Evolutionary conservation across 2,113 vertebrate species (phyloP).

Genomic region (Ctenodactylus gundi): DNA sequence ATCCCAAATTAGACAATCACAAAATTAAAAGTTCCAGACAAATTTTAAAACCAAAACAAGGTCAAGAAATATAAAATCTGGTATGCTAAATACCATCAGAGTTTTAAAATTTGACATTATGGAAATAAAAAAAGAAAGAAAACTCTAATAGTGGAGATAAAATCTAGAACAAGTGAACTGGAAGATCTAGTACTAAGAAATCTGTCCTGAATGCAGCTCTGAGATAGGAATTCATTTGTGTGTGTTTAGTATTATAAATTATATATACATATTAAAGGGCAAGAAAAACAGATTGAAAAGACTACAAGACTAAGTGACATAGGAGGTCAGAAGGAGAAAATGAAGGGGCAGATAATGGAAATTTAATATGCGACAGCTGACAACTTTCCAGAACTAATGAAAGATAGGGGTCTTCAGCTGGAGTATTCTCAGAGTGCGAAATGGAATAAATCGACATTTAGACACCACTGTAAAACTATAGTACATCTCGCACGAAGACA

Average conservation of each 20-base stretch:
- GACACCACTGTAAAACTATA: neutral
- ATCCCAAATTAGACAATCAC: neutral
- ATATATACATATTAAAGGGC: neutral
- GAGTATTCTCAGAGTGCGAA: neutral
- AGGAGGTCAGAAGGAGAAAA: neutral
- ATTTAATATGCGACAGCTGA: neutral
- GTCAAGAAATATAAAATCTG: neutral
- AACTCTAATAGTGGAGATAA: neutral
- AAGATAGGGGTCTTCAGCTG: neutral
- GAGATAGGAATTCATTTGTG: neutral
- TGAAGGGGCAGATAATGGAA: neutral
- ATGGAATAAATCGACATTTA: neutral
- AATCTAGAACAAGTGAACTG: neutral
- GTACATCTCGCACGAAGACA: neutral
- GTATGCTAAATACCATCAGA: neutral
- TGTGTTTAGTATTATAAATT: neutral
- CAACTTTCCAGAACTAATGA: conserved; percentile 13
- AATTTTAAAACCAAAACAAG: conserved; percentile 6
- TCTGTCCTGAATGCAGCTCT: neutral
- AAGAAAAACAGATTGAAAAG: neutral
- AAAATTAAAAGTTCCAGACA: neutral
- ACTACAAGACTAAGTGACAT: neutral
- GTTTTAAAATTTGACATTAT: neutral
- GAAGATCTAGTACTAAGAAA: neutral
- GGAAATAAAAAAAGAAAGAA: conserved; percentile 12